A percentile compares a stretch with the other conserved stretches of the same genome.
Evolutionary conservation across 2,888 invertebrate species (phyloP).

Genomic region (Platycheirus rosarum): DNA sequence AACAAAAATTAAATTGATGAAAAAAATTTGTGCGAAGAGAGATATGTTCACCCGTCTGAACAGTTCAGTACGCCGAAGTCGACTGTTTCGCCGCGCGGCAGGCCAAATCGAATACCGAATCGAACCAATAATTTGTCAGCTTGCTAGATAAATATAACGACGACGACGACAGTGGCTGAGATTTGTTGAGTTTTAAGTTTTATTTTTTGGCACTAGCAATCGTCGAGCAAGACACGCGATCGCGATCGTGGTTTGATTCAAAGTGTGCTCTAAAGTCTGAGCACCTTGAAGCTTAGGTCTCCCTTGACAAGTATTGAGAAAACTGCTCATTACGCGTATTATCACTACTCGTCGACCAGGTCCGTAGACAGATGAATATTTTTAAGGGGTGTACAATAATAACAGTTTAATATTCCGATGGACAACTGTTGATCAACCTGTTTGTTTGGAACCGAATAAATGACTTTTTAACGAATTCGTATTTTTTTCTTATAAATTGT

Average conservation of each 20-base stretch:
- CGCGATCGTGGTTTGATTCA: slow-evolving; percentile 60
- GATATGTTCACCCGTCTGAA: slow-evolving; percentile 45
- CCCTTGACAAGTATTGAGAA: slow-evolving; percentile 36
- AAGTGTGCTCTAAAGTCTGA: slow-evolving; percentile 46
- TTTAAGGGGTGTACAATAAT: neutral
- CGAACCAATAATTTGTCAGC: slow-evolving; percentile 35
- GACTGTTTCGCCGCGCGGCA: slow-evolving; percentile 53
- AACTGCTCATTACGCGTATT: slow-evolving; percentile 37
- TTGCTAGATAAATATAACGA: slow-evolving; percentile 45
- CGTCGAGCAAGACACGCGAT: slow-evolving; percentile 55
- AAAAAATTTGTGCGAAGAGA: slow-evolving; percentile 4
- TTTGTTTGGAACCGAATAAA: too few species aligned
- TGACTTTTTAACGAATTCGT: too few species aligned
- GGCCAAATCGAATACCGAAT: slow-evolving; percentile 29
- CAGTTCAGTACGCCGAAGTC: slow-evolving; percentile 57
- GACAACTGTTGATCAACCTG: too few species aligned
- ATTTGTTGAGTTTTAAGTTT: slow-evolving; percentile 39
- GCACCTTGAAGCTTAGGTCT: slow-evolving; percentile 45
- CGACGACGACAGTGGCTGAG: slow-evolving; percentile 19
- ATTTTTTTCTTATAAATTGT: too few species aligned
- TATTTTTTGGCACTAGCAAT: slow-evolving; percentile 42
- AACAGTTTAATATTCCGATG: too few species aligned
- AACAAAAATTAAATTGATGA: neutral
- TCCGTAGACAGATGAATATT: neutral
- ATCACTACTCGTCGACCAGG: neutral